Conservation (phyloP, 2,888 invertebrate species). For the Conchocele bisecta region DNA sequence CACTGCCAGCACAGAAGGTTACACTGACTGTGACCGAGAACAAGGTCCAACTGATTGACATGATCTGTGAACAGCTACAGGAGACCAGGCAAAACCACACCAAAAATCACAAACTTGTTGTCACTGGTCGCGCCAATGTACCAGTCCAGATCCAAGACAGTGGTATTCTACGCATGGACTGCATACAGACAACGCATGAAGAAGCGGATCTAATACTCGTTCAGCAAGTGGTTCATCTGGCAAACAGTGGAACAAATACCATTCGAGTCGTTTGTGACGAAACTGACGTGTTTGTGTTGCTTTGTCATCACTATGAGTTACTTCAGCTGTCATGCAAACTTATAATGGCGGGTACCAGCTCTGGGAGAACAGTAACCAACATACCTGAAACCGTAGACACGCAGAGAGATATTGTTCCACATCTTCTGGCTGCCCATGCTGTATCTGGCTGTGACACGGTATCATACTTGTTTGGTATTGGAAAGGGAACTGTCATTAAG, state of each 20-base stretch:
- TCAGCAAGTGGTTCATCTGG: conserved; percentile 32
- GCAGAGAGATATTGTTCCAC: conserved; percentile 3
- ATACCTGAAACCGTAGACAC: conserved; percentile 9
- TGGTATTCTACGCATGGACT: conserved; percentile 15
- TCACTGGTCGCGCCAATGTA: not conserved
- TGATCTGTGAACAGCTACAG: conserved; percentile 37
- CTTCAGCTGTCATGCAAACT: conserved; percentile 3
- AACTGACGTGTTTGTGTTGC: conserved; percentile 34
- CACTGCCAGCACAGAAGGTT: conserved; percentile 43
- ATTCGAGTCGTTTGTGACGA: conserved; percentile 30
- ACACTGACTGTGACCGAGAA: conserved; percentile 47
- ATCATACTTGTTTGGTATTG: conserved; percentile 11
- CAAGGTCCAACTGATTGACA: conserved; percentile 45
- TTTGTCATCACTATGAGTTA: conserved; percentile 14
- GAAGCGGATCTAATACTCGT: conserved; percentile 51
- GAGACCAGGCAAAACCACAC: no score
- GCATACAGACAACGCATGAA: conserved; percentile 49
- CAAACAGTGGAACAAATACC: not conserved
- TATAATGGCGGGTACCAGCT: conserved; percentile 14
- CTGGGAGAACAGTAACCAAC: conserved; percentile 1
- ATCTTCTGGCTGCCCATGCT: conserved; percentile 23
- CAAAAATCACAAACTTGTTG: not conserved
- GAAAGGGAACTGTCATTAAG: conserved; percentile 22
- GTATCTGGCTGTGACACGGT: conserved; percentile 40
- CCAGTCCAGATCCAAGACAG: not conserved